Percentiles rank a stretch among this genome's conserved stretches.
Evolutionary conservation across 2,888 invertebrate species (phyloP).

Genomic region (Philopedon plagiatum): DNA sequence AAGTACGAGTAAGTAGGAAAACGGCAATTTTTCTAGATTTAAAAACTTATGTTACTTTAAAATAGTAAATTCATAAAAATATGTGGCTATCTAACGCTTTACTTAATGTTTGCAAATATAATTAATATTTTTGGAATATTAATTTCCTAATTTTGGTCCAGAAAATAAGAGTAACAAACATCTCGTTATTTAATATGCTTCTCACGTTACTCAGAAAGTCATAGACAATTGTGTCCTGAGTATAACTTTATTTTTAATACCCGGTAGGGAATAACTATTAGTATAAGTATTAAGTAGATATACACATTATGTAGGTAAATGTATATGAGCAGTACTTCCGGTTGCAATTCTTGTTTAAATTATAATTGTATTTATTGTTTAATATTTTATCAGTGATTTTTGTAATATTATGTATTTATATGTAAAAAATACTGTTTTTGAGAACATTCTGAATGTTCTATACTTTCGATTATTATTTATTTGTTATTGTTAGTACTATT

Average conservation of each 20-base stretch:
- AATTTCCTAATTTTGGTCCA: neutral
- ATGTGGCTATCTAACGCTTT: no score
- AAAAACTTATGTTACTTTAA: no score
- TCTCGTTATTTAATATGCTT: neutral
- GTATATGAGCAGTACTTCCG: neutral
- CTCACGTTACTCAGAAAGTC: neutral
- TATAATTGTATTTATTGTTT: no score
- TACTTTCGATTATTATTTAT: slow-evolving; percentile 2
- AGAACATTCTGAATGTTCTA: neutral
- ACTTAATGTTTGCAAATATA: no score
- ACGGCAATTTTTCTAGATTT: no score
- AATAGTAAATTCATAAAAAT: no score
- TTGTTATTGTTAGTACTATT: neutral
- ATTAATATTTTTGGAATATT: neutral
- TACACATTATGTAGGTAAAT: neutral
- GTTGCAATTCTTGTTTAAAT: neutral
- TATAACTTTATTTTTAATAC: slow-evolving; percentile 27
- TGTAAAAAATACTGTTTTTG: neutral
- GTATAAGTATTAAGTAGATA: neutral
- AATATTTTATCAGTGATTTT: no score
- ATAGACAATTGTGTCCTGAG: neutral
- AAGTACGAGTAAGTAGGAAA: no score
- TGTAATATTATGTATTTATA: no score
- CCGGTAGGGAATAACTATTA: neutral
- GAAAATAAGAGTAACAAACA: neutral